Base-by-base conservation (phyloP, 64 coral and sea anemone genomes). In the Orbicella faveolata region DNA sequence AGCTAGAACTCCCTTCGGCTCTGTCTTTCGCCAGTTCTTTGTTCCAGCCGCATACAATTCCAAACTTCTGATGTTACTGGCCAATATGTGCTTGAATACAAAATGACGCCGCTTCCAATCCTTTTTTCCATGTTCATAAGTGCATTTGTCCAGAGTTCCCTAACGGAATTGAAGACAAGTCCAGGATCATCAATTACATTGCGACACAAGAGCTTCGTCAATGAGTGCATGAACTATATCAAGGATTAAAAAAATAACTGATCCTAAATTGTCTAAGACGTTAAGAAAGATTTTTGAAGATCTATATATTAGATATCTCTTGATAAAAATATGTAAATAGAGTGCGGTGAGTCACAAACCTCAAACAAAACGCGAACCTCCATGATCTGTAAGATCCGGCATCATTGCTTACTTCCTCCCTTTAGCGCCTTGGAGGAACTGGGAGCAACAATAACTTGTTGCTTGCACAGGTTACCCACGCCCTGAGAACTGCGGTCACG, bases 101-200 rank as follows among this genome's bases (percentile, higher is more conserved):
- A 98, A 98, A 93, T 98, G 82, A 21, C 96, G 94, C 66, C 80
- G 95, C 51, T 80, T 98, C 96, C 96, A 98, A 61, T 95, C 93
- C 77, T 88, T 98, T 74, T 88, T 96, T 35, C 91, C 95, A 17
- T 89, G 88, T 34, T 96, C 95, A 67, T 41, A 19, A 48, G 81
- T 84, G 81, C 36, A 84, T 69, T 84, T 84, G 34, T 84, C 81
- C 70, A 84, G 81, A 23, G 35, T 66, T 48, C 81, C 81, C 81
- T 84, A 26, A 6, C 30, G 63, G 20, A 16, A 82, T 48, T 48
- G 44, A 66, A 66, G 19, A 66, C 36, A 68, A 11, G 34, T 6
- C 67, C 9, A 20, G 0, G 19, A 52, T 48, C 20, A 78, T 12
- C 0, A 48, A 33, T 26, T 55, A 59, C 48, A 59, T 59, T 79